Evolutionary conservation across 2,888 invertebrate species (phyloP).

Genomic region (Catocala fraxini): DNA sequence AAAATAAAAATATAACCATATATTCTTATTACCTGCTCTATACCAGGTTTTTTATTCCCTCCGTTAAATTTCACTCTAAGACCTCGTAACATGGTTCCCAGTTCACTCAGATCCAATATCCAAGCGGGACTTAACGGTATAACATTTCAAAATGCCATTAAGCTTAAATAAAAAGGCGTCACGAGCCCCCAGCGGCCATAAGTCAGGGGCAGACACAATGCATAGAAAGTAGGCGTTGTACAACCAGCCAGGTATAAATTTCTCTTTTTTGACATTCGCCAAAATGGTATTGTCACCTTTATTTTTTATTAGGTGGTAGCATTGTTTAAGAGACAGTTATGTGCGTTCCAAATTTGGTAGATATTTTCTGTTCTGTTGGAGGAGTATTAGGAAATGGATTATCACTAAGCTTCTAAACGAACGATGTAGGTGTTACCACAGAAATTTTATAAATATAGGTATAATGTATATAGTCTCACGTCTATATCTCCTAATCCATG

Average conservation of each 20-base stretch:
- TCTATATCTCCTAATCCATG: background rate
- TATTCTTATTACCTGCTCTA: background rate
- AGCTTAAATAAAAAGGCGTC: slow-evolving; percentile 46
- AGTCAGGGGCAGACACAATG: slow-evolving; percentile 45
- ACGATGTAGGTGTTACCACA: no score
- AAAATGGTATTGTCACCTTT: slow-evolving; percentile 43
- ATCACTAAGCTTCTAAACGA: no score
- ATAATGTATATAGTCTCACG: no score
- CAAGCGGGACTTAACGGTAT: slow-evolving; percentile 26
- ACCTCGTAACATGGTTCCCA: slow-evolving; percentile 5
- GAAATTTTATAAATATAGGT: no score
- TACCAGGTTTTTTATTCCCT: background rate
- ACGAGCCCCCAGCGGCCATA: slow-evolving; percentile 45
- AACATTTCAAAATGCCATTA: slow-evolving; percentile 43
- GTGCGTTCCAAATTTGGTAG: slow-evolving; percentile 8
- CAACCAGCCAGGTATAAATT: slow-evolving; percentile 38
- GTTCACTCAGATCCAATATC: slow-evolving; percentile 36
- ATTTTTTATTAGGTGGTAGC: slow-evolving; percentile 32
- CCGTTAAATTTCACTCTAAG: slow-evolving; percentile 1
- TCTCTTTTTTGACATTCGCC: slow-evolving; percentile 41
- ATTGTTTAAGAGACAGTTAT: slow-evolving; percentile 22
- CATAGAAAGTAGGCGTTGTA: slow-evolving; percentile 41
- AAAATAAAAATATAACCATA: no score
- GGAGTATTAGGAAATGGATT: no score
- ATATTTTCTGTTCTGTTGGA: background rate